These are phyloP conservation scores for Amphiprion percula DNA, from an alignment of 2,113 vertebrate genomes.

Conservation along the genomic window DNA sequence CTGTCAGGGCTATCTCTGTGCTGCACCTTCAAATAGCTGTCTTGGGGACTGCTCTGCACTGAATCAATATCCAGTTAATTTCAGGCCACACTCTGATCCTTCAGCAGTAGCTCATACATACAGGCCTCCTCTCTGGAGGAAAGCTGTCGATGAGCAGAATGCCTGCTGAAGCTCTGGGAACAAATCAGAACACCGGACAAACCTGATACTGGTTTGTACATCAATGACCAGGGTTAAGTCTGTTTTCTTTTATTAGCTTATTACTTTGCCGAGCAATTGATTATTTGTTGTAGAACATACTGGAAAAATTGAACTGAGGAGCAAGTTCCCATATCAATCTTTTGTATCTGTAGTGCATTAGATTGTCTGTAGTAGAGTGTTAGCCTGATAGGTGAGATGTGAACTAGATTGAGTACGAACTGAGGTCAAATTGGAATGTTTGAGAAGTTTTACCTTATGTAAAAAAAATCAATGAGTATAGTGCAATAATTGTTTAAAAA, in stretches of 20 bases:
- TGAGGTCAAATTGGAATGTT: neutral
- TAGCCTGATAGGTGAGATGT: neutral
- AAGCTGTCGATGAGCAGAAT: conserved; percentile 55
- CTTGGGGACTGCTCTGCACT: conserved; percentile 66
- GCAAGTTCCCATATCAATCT: neutral
- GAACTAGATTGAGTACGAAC: too few relatives aligned
- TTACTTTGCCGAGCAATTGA: conserved; percentile 23
- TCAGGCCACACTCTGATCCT: conserved; percentile 73
- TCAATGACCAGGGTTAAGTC: conserved; percentile 1
- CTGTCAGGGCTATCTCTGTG: conserved; percentile 45
- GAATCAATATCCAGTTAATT: conserved; percentile 83
- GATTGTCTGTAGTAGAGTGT: neutral
- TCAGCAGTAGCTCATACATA: conserved; percentile 65
- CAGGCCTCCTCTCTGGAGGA: conserved; percentile 56
- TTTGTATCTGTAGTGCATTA: conserved; percentile 4
- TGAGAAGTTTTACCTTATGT: neutral
- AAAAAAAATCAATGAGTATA: too few relatives aligned
- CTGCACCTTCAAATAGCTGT: conserved; percentile 69
- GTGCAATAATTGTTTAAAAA: too few relatives aligned
- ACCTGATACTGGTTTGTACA: conserved; percentile 37
- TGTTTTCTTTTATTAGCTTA: conserved; percentile 5
- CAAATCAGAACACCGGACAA: conserved; percentile 25
- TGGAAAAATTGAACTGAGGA: neutral
- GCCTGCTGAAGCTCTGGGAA: conserved; percentile 38
- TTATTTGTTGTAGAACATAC: neutral